Percentiles rank a stretch among this genome's conserved stretches.
Conservation (phyloP, 1,140 invertebrate genomes). For the Samia ricini region DNA sequence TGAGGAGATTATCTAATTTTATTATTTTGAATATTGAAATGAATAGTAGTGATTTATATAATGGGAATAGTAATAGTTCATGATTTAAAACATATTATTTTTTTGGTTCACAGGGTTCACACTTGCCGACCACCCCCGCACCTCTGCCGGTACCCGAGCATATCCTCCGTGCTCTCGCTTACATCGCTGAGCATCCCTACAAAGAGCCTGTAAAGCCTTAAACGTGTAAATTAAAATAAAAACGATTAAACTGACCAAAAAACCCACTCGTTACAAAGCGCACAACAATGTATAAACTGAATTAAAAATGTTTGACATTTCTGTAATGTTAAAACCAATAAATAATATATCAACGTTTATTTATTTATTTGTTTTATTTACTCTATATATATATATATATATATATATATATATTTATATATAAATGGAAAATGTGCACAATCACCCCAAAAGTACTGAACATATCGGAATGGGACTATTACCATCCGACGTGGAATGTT, state of each 20-base stretch:
- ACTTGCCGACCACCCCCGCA: slow-evolving; percentile 37
- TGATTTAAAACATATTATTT: neutral
- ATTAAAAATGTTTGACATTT: slow-evolving; percentile 1
- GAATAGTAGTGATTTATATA: too few species aligned
- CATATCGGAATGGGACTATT: too few species aligned
- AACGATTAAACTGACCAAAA: slow-evolving; percentile 1
- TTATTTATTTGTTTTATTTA: neutral
- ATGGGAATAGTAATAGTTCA: too few species aligned
- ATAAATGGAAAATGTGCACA: too few species aligned
- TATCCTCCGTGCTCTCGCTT: slow-evolving; percentile 32
- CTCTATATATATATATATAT: neutral
- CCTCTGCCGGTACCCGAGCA: slow-evolving; percentile 38
- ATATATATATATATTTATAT: too few species aligned
- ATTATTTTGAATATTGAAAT: neutral
- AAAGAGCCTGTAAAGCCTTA: slow-evolving; percentile 3
- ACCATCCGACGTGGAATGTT: too few species aligned
- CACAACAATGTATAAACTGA: neutral
- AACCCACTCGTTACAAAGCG: neutral
- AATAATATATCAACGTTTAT: slow-evolving; percentile 18
- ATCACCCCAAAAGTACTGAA: too few species aligned
- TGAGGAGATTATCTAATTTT: too few species aligned
- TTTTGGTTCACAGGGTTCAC: slow-evolving; percentile 32
- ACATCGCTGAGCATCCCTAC: slow-evolving; percentile 33
- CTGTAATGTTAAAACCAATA: slow-evolving; percentile 10
- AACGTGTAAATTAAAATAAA: neutral